These are phyloP conservation scores for Hirtodrosophila histrioides DNA, from an alignment of 2,888 invertebrate species.

Conservation along the genomic window DNA sequence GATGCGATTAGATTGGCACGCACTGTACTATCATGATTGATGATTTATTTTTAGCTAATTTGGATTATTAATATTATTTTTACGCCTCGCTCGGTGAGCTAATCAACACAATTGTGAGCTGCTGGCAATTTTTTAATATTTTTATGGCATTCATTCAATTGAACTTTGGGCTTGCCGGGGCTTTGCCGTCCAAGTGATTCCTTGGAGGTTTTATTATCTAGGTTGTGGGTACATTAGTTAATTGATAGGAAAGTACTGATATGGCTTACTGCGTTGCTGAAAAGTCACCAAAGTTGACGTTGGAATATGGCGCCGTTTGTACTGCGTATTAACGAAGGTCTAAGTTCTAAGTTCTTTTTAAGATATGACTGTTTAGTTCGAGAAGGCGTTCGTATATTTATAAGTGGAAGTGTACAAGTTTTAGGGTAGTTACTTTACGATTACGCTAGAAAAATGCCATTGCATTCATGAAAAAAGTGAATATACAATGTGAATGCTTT, in stretches of 20 bases:
- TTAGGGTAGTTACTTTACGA: no score
- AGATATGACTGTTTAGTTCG: neutral
- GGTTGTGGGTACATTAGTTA: conserved; percentile 29
- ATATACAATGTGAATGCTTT: no score
- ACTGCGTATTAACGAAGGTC: conserved; percentile 22
- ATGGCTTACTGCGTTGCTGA: conserved; percentile 9
- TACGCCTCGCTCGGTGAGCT: conserved; percentile 27
- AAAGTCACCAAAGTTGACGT: neutral
- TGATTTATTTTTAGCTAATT: conserved; percentile 69
- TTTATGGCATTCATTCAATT: conserved; percentile 40
- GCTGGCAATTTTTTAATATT: conserved; percentile 7
- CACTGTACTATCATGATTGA: conserved; percentile 64
- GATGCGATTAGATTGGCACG: conserved; percentile 68
- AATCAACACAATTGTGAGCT: conserved; percentile 54
- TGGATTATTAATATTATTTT: conserved; percentile 72
- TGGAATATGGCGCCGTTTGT: conserved; percentile 6
- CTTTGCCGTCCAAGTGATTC: conserved; percentile 14
- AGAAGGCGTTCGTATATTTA: no score
- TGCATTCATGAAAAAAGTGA: no score
- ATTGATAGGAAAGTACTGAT: conserved; percentile 34
- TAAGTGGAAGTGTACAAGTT: no score
- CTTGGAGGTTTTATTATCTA: conserved; percentile 34
- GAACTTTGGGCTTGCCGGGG: conserved; percentile 58
- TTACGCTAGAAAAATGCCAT: no score
- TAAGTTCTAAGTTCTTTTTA: neutral